Evolutionary conservation across 2,113 vertebrate genomes (phyloP).

Genomic region (Ivindomyrus marchei): DNA sequence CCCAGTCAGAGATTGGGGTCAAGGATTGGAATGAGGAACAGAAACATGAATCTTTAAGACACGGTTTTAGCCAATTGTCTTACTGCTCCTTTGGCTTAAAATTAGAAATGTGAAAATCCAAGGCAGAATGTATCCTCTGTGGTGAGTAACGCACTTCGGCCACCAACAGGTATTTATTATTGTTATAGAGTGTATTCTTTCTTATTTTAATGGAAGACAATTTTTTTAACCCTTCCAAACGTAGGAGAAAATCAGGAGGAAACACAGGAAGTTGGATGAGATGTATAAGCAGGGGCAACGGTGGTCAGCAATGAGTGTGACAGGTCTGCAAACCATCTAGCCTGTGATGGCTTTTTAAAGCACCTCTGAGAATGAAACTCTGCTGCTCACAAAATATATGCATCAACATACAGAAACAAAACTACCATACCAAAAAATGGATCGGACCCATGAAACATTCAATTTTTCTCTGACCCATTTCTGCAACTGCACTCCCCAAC

Average conservation of each 20-base stretch:
- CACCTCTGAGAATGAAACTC: slow-evolving; percentile 6
- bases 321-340: not conserved
- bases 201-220: not conserved
- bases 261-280: not conserved
- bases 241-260: not conserved
- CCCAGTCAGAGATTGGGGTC: not conserved
- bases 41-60: not conserved
- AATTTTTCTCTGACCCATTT: not conserved
- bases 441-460: slow-evolving; percentile 20
- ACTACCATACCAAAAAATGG: not conserved
- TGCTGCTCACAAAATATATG: not conserved
- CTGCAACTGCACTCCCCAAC: not conserved
- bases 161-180: not conserved
- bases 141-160: not conserved
- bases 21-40: not conserved
- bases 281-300: not conserved
- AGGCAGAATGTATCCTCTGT: slow-evolving; percentile 56
- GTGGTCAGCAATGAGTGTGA: not conserved
- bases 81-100: not conserved
- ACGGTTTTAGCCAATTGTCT: not conserved
- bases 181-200: not conserved
- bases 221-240: not conserved
- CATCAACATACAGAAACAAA: not conserved
- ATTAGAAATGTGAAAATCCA: not conserved
- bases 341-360: not conserved